Percentiles rank a stretch among this genome's conserved stretches.
Evolutionary conservation across 2,113 vertebrate genomes (phyloP).

Genomic region (Cottus gobio): DNA sequence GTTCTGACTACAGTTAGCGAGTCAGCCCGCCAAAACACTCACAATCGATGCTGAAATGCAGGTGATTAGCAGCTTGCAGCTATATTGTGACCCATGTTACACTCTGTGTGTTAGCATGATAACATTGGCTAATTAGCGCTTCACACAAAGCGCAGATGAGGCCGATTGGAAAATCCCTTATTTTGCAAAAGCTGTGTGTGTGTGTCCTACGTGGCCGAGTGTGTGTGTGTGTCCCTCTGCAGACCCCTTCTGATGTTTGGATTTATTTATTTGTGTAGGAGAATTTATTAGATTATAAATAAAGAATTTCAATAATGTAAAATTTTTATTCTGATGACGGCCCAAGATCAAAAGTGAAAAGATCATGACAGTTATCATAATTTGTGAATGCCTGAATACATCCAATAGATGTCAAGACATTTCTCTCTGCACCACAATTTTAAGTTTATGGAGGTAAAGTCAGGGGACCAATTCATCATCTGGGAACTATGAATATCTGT

Average conservation of each 20-base stretch:
- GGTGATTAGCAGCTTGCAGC: not conserved
- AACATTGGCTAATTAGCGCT: not conserved
- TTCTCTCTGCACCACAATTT: not conserved
- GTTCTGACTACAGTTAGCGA: not conserved
- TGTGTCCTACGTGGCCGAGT: too few species aligned
- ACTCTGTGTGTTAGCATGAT: not conserved
- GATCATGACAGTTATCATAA: not conserved
- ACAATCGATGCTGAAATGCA: not conserved
- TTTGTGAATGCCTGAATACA: not conserved
- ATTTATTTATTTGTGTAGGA: too few species aligned
- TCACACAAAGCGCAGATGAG: not conserved
- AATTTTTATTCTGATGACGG: not conserved
- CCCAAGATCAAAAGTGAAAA: not conserved
- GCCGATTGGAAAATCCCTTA: not conserved
- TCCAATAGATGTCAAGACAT: not conserved
- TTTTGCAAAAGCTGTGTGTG: too few species aligned
- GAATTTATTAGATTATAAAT: not conserved
- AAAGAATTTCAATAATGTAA: not conserved
- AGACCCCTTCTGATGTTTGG: too few species aligned
- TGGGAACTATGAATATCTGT: not conserved
- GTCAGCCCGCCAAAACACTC: not conserved
- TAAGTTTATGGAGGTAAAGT: not conserved
- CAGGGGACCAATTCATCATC: not conserved
- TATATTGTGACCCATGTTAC: not conserved
- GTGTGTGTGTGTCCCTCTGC: too few species aligned